Evolutionary conservation across 2,797 vertebrate genomes (phyloP), one percentile per base, ranked within the genome.

Genomic region (Gymnoscopelus braueri): DNA sequence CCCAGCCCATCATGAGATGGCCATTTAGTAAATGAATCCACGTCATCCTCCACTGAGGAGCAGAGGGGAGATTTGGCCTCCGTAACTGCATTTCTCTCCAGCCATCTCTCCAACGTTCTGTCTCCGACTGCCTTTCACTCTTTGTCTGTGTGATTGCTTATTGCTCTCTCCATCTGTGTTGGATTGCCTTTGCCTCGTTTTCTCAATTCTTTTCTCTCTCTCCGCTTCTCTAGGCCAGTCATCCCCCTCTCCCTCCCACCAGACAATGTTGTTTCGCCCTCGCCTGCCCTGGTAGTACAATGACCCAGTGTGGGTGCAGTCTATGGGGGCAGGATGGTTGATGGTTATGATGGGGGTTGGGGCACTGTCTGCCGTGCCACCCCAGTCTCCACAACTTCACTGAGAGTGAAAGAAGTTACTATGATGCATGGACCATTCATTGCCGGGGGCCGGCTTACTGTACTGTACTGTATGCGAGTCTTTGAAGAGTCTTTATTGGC

Each of bases 221-320:
- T 19, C 53, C 51, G 55, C 66, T 11, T 69, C 62, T 39, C 35
- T n/a, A 24, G 64, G 71, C 51, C 53, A 62, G 51, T 71, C 72
- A 67, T 63, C 49, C 72, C 52, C 55, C 59, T 44, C 47, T 77
- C 75, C 65, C 62, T 64, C 63, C 56, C 54, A 55, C 61, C 63
- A 67, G 59, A 69, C 10, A 57, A 5, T 53, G 62, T 32, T 24
- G 71, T 65, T 80, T 76, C 69, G 61, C 57, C 81, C 44, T 67
- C 73, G 70, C 67, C 67, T 71, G 66, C 61, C 67, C 53, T 50
- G 14, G 73, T 44, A 81, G 78, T 74, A 90, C 87, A 90, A 90
- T 83, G 82, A 44, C 57, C 66, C 73, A 87, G 75, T 88, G 80
- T 85, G 63, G 60, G 35, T 32, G 50, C 24, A 1, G 5, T 62